Base-by-base conservation (phyloP, 2,797 vertebrate genomes). In the Gila robusta region DNA sequence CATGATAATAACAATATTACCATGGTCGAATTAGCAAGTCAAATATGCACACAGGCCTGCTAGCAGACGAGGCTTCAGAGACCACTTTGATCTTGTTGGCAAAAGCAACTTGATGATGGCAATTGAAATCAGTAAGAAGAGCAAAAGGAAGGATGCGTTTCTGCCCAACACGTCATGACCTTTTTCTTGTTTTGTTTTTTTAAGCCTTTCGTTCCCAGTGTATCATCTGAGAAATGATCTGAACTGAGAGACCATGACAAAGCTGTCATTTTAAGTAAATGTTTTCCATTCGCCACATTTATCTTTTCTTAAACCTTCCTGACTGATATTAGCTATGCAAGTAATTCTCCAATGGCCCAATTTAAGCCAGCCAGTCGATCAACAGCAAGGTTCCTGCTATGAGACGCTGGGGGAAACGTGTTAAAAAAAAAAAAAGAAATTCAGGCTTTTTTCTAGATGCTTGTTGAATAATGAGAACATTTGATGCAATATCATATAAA, bases 61-160 rank as follows among this genome's bases (percentile, higher is more conserved):
- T 92, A 95, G 95, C 94, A 95, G 94, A 96, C 93, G 94, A 95
- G 39, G 88, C 90, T 95, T 95, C 94, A 90, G 94, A 96, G 94
- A 94, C 92, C 93, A 94, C 96, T 97, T 96, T 97, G 96, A 97
- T 97, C 96, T 96, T 95, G 95, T 95, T 95, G 93, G 92, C 94
- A 93, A 95, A 96, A 95, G 95, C 96, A 96, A 95, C 95, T 95
- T 93, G 92, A 95, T 95, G 94, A 96, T 95, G 94, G 93, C 94
- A 96, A 95, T 95, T 95, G 95, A 96, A 96, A 95, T 92, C 91
- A 72, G 80, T 54, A 80, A 79, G 78, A 69, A 86, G 80, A 82
- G 52, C 54, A 32, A 69, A 83, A 86, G 78, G 82, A 59, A 67
- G 49, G 73, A 73, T 28, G 37, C 26, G 62, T 64, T 37, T 77